Conservation (phyloP, 1,140 invertebrate species). For the Eubasilissa regina region DNA sequence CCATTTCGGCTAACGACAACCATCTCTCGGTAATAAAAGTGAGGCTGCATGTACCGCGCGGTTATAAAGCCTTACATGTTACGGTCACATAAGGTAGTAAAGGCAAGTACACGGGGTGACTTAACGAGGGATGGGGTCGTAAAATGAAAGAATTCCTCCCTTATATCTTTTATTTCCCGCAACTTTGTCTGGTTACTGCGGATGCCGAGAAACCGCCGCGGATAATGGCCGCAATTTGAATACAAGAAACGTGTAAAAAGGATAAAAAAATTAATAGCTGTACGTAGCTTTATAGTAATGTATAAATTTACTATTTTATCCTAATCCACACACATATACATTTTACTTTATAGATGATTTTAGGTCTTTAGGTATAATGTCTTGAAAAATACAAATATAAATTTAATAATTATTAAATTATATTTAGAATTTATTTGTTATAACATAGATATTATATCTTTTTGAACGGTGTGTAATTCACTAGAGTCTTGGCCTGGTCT, state of each 20-base stretch:
- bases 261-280: neutral
- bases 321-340: neutral
- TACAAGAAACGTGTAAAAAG: constrained; percentile 1
- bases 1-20: too few relatives aligned
- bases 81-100: constrained; percentile 5
- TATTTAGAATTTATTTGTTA: too few relatives aligned
- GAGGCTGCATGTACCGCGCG: too few relatives aligned
- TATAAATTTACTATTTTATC: neutral
- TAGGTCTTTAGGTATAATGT: too few relatives aligned
- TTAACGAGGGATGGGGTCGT: constrained; percentile 20
- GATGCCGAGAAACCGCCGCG: neutral
- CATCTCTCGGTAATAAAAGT: too few relatives aligned
- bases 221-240: constrained; percentile 19
- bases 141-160: constrained; percentile 10
- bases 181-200: constrained; percentile 2
- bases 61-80: too few relatives aligned
- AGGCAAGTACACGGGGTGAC: neutral
- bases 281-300: too few relatives aligned
- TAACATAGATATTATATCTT: too few relatives aligned
- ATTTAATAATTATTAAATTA: too few relatives aligned
- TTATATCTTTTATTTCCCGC: neutral
- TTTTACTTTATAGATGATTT: neutral
- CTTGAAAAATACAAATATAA: too few relatives aligned
- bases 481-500: too few relatives aligned
- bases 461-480: too few relatives aligned